phyloP scores from a whole-genome alignment of 2,113 vertebrate species.

The Misgurnus mizolepis region DNA sequence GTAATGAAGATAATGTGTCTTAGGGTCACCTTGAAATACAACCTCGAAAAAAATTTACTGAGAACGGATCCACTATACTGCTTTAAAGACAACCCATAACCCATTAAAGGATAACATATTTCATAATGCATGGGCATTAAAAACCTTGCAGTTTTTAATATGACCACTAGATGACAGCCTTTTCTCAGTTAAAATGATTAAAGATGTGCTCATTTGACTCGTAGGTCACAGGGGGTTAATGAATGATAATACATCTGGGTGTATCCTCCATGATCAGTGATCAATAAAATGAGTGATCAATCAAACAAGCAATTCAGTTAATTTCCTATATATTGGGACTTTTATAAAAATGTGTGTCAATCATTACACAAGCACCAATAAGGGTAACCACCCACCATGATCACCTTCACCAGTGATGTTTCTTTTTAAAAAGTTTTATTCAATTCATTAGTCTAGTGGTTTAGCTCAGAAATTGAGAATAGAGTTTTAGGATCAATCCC shows the following conservation, averaged over 20 bases:
- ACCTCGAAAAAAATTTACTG: neutral
- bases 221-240: neutral
- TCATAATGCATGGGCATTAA: neutral
- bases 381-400: no score
- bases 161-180: slow-evolving; percentile 65
- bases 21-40: slow-evolving; percentile 9
- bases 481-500: no score
- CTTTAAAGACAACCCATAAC: neutral
- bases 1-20: slow-evolving; percentile 38
- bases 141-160: neutral
- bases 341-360: no score
- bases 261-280: no score
- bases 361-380: no score
- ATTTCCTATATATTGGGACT: no score
- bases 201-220: neutral
- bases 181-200: slow-evolving; percentile 34
- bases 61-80: neutral
- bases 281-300: no score
- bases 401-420: no score
- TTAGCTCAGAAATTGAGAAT: no score
- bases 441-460: no score
- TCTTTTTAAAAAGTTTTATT: no score
- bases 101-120: neutral
- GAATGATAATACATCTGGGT: neutral
- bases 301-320: no score